Conservation (phyloP, 1,140 invertebrate genomes). For the Sinonovacula constricta region DNA sequence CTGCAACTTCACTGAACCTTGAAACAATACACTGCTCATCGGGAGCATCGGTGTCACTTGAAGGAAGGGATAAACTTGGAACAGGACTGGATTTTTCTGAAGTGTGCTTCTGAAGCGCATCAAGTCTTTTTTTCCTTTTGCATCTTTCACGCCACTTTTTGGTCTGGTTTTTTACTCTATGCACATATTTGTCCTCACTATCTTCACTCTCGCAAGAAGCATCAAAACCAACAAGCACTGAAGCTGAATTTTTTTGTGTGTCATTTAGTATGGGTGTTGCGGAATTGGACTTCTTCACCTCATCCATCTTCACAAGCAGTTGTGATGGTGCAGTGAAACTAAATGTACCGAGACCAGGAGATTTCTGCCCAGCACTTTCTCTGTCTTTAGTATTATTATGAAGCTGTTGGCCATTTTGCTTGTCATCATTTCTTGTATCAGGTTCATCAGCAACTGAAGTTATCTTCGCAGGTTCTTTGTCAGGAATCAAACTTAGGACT, state of each 20-base stretch:
- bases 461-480: neutral
- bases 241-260: neutral
- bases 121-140: conserved; percentile 23
- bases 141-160: conserved; percentile 16
- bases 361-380: neutral
- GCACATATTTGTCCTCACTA: conserved; percentile 3
- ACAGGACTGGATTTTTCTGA: neutral
- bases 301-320: neutral
- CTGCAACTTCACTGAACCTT: neutral
- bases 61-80: too few species aligned
- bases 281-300: neutral
- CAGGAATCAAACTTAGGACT: neutral
- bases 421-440: neutral
- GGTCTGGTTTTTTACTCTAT: neutral
- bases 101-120: neutral
- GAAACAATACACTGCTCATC: too few species aligned
- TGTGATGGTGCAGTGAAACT: conserved; percentile 24
- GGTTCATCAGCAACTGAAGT: neutral
- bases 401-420: neutral
- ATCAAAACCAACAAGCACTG: neutral
- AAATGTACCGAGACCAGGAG: conserved; percentile 18
- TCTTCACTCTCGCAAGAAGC: neutral
- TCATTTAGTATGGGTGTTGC: neutral
- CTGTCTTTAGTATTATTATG: conserved; percentile 10
- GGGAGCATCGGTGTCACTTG: too few species aligned